Percentiles rank a stretch among this genome's conserved stretches.
phyloP scores from a whole-genome alignment of 1,140 invertebrate genomes.

The Eueides isabella region DNA sequence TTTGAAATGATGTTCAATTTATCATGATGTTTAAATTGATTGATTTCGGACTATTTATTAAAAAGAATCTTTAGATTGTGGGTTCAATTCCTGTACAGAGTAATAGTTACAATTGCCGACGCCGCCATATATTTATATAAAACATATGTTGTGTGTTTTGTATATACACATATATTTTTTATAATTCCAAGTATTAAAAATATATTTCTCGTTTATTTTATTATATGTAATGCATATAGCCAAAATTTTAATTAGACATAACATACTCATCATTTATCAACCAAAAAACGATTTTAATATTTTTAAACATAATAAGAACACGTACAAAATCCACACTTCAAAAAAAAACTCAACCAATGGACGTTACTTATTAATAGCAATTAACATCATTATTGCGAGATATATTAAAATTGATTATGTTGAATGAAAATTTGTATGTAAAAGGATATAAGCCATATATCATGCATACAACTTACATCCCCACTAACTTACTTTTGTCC shows the following conservation, averaged over 20 bases:
- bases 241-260: too few species aligned
- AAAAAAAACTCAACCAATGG: background rate
- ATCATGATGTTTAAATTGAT: background rate
- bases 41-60: background rate
- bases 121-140: too few species aligned
- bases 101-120: background rate
- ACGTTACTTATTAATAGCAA: background rate
- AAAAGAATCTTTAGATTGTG: background rate
- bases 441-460: constrained; percentile 23
- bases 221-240: too few species aligned
- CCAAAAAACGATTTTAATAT: background rate
- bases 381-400: background rate
- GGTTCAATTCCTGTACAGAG: background rate
- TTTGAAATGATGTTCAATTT: background rate
- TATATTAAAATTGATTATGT: background rate
- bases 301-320: background rate
- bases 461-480: constrained; percentile 59
- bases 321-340: background rate
- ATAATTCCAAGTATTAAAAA: background rate
- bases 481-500: constrained; percentile 73
- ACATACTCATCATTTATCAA: too few species aligned
- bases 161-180: background rate
- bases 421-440: background rate
- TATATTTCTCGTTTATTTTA: too few species aligned
- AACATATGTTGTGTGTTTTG: background rate